Percentiles rank a stretch among this genome's conserved stretches.
Conservation (phyloP, 2,888 invertebrate genomes). For the Lutraria lutraria region DNA sequence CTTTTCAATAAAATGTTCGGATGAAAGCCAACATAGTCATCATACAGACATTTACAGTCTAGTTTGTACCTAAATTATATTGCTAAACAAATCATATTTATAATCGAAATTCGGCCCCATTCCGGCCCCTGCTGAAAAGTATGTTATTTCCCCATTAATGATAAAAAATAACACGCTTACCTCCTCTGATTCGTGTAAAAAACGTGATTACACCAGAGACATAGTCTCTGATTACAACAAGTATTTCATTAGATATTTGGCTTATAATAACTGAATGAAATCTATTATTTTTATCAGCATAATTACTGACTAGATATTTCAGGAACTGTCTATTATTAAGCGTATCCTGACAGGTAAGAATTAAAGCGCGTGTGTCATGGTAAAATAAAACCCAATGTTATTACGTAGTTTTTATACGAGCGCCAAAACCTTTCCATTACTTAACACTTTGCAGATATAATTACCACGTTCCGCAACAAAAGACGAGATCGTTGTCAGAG, state of each 20-base stretch:
- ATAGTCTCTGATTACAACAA: background rate
- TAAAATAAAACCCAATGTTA: no score
- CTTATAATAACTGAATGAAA: background rate
- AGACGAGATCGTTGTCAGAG: no score
- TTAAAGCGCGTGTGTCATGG: background rate
- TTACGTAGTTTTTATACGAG: background rate
- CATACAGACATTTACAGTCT: no score
- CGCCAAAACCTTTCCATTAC: background rate
- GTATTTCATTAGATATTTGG: background rate
- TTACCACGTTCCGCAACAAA: no score
- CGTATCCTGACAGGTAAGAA: background rate
- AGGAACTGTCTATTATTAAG: background rate
- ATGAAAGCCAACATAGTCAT: no score
- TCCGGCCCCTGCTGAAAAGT: no score
- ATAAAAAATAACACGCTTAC: background rate
- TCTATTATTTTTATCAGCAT: background rate
- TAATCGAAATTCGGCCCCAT: no score
- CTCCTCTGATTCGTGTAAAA: background rate
- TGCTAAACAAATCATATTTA: no score
- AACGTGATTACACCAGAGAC: background rate
- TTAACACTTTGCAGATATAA: no score
- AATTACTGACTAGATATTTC: conserved; percentile 1
- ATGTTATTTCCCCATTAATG: no score
- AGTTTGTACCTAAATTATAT: no score
- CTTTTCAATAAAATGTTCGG: no score